Conservation (phyloP, 2,113 vertebrate species). For the Python bivittatus region DNA sequence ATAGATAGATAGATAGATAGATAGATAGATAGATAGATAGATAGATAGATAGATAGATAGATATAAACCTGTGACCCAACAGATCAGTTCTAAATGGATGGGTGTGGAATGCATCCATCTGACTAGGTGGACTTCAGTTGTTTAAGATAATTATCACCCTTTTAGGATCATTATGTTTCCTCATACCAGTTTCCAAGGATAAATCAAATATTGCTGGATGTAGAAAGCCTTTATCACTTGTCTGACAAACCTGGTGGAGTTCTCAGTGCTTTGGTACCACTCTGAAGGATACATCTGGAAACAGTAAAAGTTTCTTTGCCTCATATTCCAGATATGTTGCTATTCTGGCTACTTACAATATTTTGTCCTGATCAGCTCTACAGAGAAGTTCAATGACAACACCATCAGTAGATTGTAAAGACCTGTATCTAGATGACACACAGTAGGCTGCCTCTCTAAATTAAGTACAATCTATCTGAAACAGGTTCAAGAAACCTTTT, state of each 20-base stretch:
- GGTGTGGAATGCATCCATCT: no score
- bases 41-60: no score
- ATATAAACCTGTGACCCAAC: no score
- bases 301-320: background rate
- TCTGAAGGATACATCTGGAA: background rate
- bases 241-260: background rate
- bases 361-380: background rate
- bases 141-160: no score
- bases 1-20: no score
- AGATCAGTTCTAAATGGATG: no score
- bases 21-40: no score
- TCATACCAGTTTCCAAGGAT: no score
- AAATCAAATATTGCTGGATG: no score
- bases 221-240: no score
- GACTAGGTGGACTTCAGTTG: no score
- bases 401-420: background rate
- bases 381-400: background rate
- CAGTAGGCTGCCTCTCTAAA: background rate
- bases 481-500: background rate
- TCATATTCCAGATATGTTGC: background rate
- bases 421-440: background rate
- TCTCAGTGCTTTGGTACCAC: background rate
- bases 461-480: background rate
- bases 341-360: background rate
- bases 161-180: no score